Conservation (phyloP, 1,140 invertebrate species). For the Aplysia californica region DNA sequence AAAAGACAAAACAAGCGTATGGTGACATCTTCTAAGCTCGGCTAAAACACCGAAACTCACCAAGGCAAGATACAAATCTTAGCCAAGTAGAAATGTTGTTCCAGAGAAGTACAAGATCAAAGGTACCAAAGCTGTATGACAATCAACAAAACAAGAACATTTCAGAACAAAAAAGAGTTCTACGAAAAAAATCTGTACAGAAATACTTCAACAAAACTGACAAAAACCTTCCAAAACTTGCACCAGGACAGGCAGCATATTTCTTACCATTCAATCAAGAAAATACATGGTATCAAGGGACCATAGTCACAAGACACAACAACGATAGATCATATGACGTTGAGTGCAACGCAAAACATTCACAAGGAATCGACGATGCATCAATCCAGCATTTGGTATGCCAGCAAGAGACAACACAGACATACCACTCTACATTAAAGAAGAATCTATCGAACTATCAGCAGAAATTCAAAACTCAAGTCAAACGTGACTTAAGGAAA, state of each 20-base stretch:
- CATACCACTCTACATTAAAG: background rate
- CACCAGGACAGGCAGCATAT: constrained; percentile 30
- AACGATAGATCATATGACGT: background rate
- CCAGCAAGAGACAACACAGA: background rate
- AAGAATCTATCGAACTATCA: background rate
- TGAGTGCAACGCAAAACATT: background rate
- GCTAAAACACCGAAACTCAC: constrained; percentile 39
- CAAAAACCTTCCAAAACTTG: constrained; percentile 12
- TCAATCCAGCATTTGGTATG: background rate
- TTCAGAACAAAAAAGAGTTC: constrained; percentile 6
- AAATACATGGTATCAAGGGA: background rate
- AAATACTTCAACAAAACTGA: constrained; percentile 23
- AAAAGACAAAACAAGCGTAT: constrained; percentile 32
- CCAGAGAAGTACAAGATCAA: constrained; percentile 27
- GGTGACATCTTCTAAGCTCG: constrained; percentile 33
- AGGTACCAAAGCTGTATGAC: constrained; percentile 27
- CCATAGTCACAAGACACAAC: background rate
- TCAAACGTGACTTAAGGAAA: background rate
- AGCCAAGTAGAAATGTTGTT: constrained; percentile 44
- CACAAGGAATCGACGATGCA: background rate
- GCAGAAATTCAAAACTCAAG: background rate
- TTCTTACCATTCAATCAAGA: constrained; percentile 27
- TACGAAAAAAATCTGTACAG: constrained; percentile 20
- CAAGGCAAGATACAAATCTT: constrained; percentile 35
- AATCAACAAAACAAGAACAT: background rate